A percentile compares a stretch with the other conserved stretches of the same genome.
These are phyloP conservation scores for Tribolium freemani DNA, from an alignment of 2,888 invertebrate species.

Conservation along the genomic window DNA sequence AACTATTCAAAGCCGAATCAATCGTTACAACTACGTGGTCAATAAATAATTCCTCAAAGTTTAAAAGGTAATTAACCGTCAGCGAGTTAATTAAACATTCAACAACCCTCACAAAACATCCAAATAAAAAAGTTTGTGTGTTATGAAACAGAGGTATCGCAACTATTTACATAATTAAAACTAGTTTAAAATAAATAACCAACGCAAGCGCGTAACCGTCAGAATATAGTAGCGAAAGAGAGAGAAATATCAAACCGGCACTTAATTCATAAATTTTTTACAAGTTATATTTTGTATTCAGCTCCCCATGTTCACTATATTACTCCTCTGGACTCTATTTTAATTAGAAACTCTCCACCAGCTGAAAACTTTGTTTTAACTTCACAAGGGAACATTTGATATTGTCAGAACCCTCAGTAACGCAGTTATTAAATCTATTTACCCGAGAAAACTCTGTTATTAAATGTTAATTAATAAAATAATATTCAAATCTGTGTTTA, in stretches of 20 bases:
- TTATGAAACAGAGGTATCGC: background rate
- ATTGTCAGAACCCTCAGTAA: slow-evolving; percentile 3
- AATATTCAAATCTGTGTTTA: background rate
- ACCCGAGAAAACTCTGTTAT: slow-evolving; percentile 3
- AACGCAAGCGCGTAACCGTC: background rate
- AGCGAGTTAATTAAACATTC: background rate
- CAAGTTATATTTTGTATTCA: slow-evolving; percentile 28
- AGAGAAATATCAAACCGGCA: slow-evolving; percentile 16
- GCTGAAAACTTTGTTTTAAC: slow-evolving; percentile 27
- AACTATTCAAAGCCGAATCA: slow-evolving; percentile 9
- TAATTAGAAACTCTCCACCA: slow-evolving; percentile 23
- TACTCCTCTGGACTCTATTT: slow-evolving; percentile 28
- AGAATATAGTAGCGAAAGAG: background rate
- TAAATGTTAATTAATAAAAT: background rate
- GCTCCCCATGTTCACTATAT: slow-evolving; percentile 20
- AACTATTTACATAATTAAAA: background rate
- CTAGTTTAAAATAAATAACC: background rate
- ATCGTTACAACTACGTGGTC: slow-evolving; percentile 16
- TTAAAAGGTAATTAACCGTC: slow-evolving; percentile 22
- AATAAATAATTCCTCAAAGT: slow-evolving; percentile 22
- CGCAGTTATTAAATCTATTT: slow-evolving; percentile 17
- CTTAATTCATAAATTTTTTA: slow-evolving; percentile 23
- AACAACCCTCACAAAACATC: background rate
- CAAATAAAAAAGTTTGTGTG: background rate
- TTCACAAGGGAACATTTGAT: slow-evolving; percentile 29